Conservation (phyloP, 2,113 vertebrate species). For the Pseudois nayaur region DNA sequence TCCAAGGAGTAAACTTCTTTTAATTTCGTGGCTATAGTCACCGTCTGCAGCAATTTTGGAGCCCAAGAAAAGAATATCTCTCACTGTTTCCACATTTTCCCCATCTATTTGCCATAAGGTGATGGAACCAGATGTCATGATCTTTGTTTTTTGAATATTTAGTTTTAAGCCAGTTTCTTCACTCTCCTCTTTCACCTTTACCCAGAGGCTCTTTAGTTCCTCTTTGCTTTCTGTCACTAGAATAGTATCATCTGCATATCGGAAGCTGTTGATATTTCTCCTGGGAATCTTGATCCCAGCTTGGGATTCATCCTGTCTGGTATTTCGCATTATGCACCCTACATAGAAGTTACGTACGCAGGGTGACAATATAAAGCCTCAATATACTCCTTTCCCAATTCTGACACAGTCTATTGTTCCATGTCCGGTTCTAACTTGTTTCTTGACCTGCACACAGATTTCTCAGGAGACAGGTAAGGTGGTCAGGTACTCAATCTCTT, state of each 20-base stretch:
- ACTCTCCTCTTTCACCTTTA: not conserved
- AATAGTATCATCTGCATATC: not conserved
- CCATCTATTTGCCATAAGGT: not conserved
- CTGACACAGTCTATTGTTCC: not conserved
- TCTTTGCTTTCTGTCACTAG: not conserved
- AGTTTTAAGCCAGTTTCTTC: not conserved
- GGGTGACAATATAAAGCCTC: not conserved
- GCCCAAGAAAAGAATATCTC: not conserved
- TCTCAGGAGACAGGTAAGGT: not conserved
- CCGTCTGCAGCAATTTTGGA: not conserved
- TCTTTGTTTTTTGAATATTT: not conserved
- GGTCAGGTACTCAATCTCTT: not conserved
- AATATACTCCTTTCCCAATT: not conserved
- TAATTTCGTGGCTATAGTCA: not conserved
- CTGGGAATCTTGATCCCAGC: not conserved
- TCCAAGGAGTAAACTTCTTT: not conserved
- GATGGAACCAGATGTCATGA: not conserved
- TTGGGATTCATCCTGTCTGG: not conserved
- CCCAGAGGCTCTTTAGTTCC: not conserved
- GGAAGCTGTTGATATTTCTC: not conserved
- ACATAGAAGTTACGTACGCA: not conserved
- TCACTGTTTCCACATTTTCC: not conserved
- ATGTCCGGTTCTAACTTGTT: not conserved
- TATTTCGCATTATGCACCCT: not conserved
- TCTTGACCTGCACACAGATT: not conserved